phyloP scores from a whole-genome alignment of 2,797 vertebrate species.

The Cuniculus paca region DNA sequence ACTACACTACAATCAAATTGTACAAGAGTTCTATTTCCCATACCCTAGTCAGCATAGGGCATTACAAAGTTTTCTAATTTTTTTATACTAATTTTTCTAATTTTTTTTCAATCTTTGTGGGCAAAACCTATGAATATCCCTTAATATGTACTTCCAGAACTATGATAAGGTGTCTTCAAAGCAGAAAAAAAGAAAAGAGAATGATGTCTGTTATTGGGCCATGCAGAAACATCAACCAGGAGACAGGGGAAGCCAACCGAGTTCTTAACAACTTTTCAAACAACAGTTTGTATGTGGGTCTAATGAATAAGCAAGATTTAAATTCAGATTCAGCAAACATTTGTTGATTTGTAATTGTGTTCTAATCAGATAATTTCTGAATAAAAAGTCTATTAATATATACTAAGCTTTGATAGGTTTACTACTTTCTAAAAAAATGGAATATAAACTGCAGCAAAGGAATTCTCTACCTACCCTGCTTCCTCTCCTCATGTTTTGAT shows the following conservation, averaged over 20 bases:
- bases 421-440: constrained; percentile 11
- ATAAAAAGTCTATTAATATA: constrained; percentile 6
- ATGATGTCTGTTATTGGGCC: background rate
- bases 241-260: background rate
- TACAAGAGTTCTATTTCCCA: background rate
- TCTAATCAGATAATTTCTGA: background rate
- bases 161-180: background rate
- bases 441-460: background rate
- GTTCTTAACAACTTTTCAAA: background rate
- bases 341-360: background rate
- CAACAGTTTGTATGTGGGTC: background rate
- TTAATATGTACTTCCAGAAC: background rate
- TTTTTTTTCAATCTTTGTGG: background rate
- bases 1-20: background rate
- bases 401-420: constrained; percentile 31
- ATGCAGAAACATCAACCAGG: background rate
- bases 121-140: background rate
- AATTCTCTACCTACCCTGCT: background rate
- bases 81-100: background rate
- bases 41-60: background rate
- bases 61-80: background rate
- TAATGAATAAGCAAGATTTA: constrained; percentile 33
- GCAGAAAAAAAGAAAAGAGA: background rate
- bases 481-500: background rate
- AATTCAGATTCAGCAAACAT: constrained; percentile 34